These are phyloP conservation scores for Puntigrus tetrazona DNA, from an alignment of 2,113 vertebrate species.

Conservation along the genomic window DNA sequence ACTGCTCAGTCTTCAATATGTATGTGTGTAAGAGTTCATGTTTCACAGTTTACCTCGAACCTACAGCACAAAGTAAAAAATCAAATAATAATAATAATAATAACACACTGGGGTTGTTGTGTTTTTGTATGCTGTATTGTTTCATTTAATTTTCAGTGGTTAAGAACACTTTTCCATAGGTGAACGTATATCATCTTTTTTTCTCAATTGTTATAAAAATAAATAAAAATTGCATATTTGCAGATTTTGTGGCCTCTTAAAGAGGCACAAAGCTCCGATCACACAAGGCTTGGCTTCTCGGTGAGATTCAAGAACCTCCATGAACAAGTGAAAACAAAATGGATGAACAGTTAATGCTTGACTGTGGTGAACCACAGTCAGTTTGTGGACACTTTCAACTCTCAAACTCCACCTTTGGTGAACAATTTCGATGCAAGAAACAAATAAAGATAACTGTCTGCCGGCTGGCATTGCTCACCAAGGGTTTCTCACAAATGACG, in stretches of 20 bases:
- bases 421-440: conserved; percentile 36
- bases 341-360: conserved; percentile 61
- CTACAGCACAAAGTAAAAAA: conserved; percentile 78
- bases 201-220: conserved; percentile 80
- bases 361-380: conserved; percentile 32
- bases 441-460: conserved; percentile 49
- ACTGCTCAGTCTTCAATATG: conserved; percentile 70
- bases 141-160: conserved; percentile 81
- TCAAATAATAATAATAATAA: conserved; percentile 47
- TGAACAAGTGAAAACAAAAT: conserved; percentile 65
- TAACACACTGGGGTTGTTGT: conserved; percentile 71
- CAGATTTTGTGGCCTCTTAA: conserved; percentile 88
- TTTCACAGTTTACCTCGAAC: conserved; percentile 87
- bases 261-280: conserved; percentile 85
- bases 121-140: conserved; percentile 69
- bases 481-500: conserved; percentile 47
- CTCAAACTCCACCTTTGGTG: neutral
- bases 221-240: conserved; percentile 93
- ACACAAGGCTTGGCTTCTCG: conserved; percentile 82
- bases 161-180: conserved; percentile 86
- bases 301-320: conserved; percentile 73
- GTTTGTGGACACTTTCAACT: neutral
- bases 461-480: conserved; percentile 46
- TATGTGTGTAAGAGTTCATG: conserved; percentile 20
- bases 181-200: conserved; percentile 67